Conservation (phyloP, 1,140 invertebrate species). For the Apolygus lucorum region DNA sequence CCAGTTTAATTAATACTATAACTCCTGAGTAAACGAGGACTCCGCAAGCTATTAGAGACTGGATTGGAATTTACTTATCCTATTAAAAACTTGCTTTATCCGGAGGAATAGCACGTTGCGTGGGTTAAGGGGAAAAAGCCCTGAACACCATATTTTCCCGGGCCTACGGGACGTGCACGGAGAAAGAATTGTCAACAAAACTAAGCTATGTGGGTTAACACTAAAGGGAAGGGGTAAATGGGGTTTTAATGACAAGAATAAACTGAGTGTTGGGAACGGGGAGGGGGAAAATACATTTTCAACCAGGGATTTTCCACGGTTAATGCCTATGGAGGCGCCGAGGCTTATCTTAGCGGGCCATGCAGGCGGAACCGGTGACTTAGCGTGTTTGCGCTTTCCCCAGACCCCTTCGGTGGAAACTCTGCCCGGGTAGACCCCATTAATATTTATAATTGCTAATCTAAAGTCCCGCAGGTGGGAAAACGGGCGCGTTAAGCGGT, state of each 20-base stretch:
- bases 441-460: background rate
- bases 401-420: background rate
- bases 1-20: slow-evolving; percentile 15
- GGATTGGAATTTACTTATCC: slow-evolving; percentile 1
- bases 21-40: slow-evolving; percentile 8
- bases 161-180: background rate
- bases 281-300: background rate
- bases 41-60: background rate
- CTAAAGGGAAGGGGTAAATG: background rate
- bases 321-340: background rate
- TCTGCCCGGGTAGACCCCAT: background rate
- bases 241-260: background rate
- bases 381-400: background rate
- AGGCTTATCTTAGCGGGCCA: background rate
- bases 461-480: background rate
- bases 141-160: background rate
- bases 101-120: background rate
- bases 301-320: background rate
- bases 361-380: background rate
- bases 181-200: background rate
- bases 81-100: slow-evolving; percentile 8
- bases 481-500: background rate
- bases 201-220: background rate
- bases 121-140: background rate
- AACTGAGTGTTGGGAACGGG: background rate